Evolutionary conservation across 1,140 invertebrate genomes (phyloP).

Genomic region (Linepithema humile): DNA sequence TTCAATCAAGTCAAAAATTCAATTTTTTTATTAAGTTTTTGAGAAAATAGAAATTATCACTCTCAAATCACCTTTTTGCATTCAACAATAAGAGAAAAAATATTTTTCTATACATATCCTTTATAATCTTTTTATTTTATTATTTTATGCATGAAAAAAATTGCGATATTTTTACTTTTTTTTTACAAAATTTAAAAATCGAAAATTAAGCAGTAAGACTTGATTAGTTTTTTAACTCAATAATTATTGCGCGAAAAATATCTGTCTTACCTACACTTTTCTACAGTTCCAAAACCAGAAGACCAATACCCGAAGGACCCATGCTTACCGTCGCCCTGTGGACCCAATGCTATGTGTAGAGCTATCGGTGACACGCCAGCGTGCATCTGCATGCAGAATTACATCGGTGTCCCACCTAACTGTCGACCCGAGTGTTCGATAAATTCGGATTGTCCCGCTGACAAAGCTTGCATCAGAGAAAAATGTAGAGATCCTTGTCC

Average conservation of each 20-base stretch:
- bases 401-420: constrained; percentile 85
- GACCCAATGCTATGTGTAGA: constrained; percentile 84
- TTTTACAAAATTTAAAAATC: constrained; percentile 12
- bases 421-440: constrained; percentile 85
- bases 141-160: too few relatives aligned
- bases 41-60: too few relatives aligned
- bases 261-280: too few relatives aligned
- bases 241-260: too few relatives aligned
- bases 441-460: constrained; percentile 84
- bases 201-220: background rate
- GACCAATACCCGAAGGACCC: constrained; percentile 76
- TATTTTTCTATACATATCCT: too few relatives aligned
- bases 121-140: too few relatives aligned
- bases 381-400: constrained; percentile 85
- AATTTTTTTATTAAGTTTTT: too few relatives aligned
- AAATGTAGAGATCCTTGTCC: constrained; percentile 85
- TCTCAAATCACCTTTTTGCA: too few relatives aligned
- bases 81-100: too few relatives aligned
- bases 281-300: constrained; percentile 57
- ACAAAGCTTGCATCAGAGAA: constrained; percentile 84
- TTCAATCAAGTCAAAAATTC: too few relatives aligned
- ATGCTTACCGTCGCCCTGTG: constrained; percentile 85
- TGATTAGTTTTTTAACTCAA: background rate
- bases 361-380: constrained; percentile 81
- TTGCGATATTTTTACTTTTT: too few relatives aligned